Conservation (phyloP, 2,888 invertebrate genomes). For the Isotomurus palustris region DNA sequence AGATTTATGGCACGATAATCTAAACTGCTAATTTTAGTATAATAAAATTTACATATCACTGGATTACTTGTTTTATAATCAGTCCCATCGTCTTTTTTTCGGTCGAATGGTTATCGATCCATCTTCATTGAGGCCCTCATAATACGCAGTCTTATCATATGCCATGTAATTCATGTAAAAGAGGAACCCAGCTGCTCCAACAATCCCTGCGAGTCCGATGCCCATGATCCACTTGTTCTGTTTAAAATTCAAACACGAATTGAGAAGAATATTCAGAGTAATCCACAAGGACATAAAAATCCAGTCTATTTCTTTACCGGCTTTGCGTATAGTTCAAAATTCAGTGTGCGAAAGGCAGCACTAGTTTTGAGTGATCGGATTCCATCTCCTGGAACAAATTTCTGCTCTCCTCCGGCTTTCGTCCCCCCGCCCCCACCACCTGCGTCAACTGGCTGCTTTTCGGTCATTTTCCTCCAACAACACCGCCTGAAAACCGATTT, state of each 20-base stretch:
- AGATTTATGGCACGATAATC: too few species aligned
- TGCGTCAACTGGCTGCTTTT: not conserved
- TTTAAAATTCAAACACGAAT: constrained; percentile 49
- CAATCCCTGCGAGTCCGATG: constrained; percentile 69
- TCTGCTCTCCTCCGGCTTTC: not conserved
- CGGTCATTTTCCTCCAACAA: not conserved
- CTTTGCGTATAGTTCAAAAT: constrained; percentile 83
- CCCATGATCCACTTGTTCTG: constrained; percentile 84
- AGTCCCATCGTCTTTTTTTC: constrained; percentile 51
- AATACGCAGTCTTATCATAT: constrained; percentile 65
- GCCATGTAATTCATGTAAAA: constrained; percentile 72
- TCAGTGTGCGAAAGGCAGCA: constrained; percentile 70
- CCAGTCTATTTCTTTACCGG: constrained; percentile 60
- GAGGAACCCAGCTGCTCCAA: constrained; percentile 72
- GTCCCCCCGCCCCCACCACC: not conserved
- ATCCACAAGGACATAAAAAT: not conserved
- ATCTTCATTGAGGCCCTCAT: constrained; percentile 71
- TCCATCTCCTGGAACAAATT: constrained; percentile 65
- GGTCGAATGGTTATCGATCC: constrained; percentile 53
- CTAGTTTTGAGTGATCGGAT: constrained; percentile 69
- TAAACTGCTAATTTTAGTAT: too few species aligned
- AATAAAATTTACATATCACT: too few species aligned
- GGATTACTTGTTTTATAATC: too few species aligned
- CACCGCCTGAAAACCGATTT: too few species aligned
- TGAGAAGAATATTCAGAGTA: not conserved